These are phyloP conservation scores for Falco berigora DNA, from an alignment of 2,797 vertebrate genomes.

Conservation along the genomic window DNA sequence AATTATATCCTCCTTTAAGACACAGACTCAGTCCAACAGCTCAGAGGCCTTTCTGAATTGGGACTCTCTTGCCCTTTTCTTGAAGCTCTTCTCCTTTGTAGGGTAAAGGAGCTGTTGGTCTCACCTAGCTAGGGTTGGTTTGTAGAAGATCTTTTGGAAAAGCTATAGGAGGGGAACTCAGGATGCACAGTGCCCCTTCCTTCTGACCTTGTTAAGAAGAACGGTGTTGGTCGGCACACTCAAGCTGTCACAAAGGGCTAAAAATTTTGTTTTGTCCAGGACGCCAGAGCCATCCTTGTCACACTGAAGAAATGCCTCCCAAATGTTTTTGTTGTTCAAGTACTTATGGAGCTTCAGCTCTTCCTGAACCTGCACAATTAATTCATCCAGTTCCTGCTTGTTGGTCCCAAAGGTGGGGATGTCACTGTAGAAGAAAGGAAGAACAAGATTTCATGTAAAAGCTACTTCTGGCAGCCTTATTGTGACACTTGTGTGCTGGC, in stretches of 20 bases:
- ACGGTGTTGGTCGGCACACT: constrained; percentile 41
- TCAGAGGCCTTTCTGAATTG: not conserved
- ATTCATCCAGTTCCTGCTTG: constrained; percentile 32
- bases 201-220: constrained; percentile 69
- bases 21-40: not conserved
- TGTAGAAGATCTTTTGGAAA: not conserved
- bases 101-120: not conserved
- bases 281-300: constrained; percentile 65
- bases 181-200: not conserved
- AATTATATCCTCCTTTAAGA: not conserved
- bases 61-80: not conserved
- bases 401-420: not conserved
- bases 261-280: constrained; percentile 62
- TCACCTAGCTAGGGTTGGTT: not conserved
- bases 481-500: not conserved
- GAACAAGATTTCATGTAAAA: not conserved
- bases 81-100: not conserved
- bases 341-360: constrained; percentile 46
- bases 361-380: constrained; percentile 54
- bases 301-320: constrained; percentile 14
- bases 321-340: constrained; percentile 26
- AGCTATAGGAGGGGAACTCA: not conserved
- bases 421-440: constrained; percentile 46
- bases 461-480: not conserved
- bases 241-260: constrained; percentile 56